A percentile compares a stretch with the other conserved stretches of the same genome.
Conservation (phyloP, 2,888 invertebrate genomes). For the Syrista parreyssii region DNA sequence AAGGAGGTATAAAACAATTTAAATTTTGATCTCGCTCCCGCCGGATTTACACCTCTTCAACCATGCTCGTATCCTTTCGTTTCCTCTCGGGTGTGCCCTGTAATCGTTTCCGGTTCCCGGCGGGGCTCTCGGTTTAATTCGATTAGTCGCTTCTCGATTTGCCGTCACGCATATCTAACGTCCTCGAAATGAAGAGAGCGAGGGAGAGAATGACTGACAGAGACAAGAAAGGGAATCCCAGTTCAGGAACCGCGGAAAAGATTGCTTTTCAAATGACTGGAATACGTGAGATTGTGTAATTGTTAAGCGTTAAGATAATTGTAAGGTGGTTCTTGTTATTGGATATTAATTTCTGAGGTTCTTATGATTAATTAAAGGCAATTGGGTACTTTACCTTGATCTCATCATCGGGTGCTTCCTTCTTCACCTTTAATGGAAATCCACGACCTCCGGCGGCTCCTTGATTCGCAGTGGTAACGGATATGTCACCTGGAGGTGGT, state of each 20-base stretch:
- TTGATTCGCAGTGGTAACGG: neutral
- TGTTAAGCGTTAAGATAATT: neutral
- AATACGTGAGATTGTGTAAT: too few relatives aligned
- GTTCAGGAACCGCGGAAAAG: neutral
- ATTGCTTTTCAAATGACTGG: neutral
- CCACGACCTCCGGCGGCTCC: neutral
- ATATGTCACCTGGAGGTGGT: neutral
- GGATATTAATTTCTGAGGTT: neutral
- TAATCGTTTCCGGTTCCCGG: constrained; percentile 29
- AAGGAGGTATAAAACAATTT: constrained; percentile 5
- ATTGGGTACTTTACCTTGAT: constrained; percentile 72
- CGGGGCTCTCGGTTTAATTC: constrained; percentile 26
- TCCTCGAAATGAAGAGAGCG: neutral
- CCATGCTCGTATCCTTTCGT: constrained; percentile 9
- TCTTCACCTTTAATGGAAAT: constrained; percentile 69
- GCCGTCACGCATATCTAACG: constrained; percentile 18
- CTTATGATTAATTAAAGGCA: neutral
- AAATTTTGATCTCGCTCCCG: neutral
- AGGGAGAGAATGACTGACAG: neutral
- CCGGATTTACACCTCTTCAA: neutral
- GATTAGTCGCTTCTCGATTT: constrained; percentile 28
- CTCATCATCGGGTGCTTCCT: constrained; percentile 79
- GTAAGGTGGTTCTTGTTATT: neutral
- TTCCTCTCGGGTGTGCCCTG: constrained; percentile 26
- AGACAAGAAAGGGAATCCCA: neutral